phyloP scores from a whole-genome alignment of 2,113 vertebrate species.

The Rhinolophus sinicus region DNA sequence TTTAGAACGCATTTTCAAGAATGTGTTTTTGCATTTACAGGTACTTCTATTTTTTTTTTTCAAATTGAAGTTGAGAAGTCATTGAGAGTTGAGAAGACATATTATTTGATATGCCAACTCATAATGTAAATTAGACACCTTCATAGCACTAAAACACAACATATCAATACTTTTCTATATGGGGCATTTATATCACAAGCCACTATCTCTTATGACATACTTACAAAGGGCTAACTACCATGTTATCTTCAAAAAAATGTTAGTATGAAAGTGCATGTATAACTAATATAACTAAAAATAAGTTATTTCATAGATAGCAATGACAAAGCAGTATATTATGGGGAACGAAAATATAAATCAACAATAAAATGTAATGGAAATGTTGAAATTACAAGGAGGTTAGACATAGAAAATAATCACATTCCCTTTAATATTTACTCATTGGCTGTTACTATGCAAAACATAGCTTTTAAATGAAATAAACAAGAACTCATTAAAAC shows the following conservation, averaged over 20 bases:
- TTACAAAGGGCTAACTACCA: not conserved
- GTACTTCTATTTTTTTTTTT: not conserved
- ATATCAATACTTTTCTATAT: not conserved
- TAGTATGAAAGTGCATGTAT: not conserved
- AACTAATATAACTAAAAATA: slow-evolving; percentile 27
- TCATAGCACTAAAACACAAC: not conserved
- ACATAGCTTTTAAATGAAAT: not conserved
- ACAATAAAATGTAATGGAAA: slow-evolving; percentile 25
- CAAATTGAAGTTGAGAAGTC: not conserved
- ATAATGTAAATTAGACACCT: not conserved
- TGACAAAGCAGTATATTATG: not conserved
- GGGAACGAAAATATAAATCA: slow-evolving; percentile 46
- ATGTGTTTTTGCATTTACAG: not conserved
- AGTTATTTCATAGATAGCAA: not conserved
- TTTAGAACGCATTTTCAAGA: not conserved
- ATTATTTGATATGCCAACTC: not conserved
- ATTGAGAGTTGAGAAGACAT: not conserved
- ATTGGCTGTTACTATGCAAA: not conserved
- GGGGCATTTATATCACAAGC: not conserved
- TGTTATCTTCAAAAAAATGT: not conserved
- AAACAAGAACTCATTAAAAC: not conserved
- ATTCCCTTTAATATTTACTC: not conserved
- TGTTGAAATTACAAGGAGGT: not conserved
- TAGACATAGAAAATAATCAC: not conserved
- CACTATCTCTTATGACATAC: not conserved